Evolutionary conservation across 2,113 vertebrate genomes (phyloP).

Genomic region (Conger conger): DNA sequence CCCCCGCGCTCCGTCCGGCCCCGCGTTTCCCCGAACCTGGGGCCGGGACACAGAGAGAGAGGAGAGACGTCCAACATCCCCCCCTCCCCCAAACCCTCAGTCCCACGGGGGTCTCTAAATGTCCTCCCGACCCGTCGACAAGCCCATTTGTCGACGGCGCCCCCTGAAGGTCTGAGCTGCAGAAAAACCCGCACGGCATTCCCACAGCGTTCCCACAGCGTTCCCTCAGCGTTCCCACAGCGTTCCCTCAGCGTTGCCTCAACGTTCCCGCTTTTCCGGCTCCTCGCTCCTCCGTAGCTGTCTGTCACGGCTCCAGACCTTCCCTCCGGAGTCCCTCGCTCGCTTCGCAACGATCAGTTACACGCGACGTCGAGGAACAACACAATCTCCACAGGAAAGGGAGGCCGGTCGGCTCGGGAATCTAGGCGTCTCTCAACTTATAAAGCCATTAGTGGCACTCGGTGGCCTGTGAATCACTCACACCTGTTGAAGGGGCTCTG

Average conservation of each 20-base stretch:
- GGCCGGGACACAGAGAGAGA: neutral
- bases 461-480: too few relatives aligned
- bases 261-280: neutral
- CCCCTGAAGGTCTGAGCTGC: constrained; percentile 30
- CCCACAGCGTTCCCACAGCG: neutral
- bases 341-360: neutral
- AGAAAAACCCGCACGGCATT: neutral
- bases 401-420: too few relatives aligned
- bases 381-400: neutral
- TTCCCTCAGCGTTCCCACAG: neutral
- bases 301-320: neutral
- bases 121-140: constrained; percentile 58
- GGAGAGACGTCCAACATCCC: constrained; percentile 48
- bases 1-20: too few relatives aligned
- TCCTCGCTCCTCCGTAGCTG: neutral
- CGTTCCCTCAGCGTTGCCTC: neutral
- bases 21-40: constrained; percentile 20
- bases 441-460: too few relatives aligned
- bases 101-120: constrained; percentile 34
- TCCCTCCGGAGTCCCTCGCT: neutral
- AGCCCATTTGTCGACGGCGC: constrained; percentile 59
- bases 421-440: too few relatives aligned
- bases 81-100: constrained; percentile 27
- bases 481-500: too few relatives aligned
- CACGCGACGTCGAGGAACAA: too few relatives aligned